Percentiles rank a stretch among this genome's conserved stretches.
Evolutionary conservation across 2,888 invertebrate species (phyloP).

Genomic region (Camptogramma bilineatum): DNA sequence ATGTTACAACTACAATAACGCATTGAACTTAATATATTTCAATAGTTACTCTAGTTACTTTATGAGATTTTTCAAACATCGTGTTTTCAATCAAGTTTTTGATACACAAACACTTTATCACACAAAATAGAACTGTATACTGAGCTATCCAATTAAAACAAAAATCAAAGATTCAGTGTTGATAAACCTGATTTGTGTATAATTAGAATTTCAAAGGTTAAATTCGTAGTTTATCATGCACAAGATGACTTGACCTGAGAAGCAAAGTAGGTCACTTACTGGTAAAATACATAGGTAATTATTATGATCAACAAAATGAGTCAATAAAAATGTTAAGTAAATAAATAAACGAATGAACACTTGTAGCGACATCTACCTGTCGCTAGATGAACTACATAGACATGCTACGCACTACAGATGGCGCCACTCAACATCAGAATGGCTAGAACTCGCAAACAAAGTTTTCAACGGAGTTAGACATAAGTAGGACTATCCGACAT

Average conservation of each 20-base stretch:
- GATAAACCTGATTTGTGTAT: slow-evolving; percentile 12
- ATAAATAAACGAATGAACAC: too few relatives aligned
- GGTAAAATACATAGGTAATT: not conserved
- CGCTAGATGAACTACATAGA: too few relatives aligned
- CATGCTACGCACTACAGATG: too few relatives aligned
- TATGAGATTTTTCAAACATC: not conserved
- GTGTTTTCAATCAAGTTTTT: slow-evolving; percentile 2
- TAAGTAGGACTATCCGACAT: too few relatives aligned
- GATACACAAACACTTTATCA: slow-evolving; percentile 6
- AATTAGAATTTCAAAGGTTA: slow-evolving; percentile 12
- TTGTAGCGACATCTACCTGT: too few relatives aligned
- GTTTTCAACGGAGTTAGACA: too few relatives aligned
- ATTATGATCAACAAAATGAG: too few relatives aligned
- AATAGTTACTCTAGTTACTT: not conserved
- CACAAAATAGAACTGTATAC: slow-evolving; percentile 10
- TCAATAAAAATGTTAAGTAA: too few relatives aligned
- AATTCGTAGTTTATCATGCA: not conserved
- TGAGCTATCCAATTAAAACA: not conserved
- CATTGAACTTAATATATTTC: not conserved
- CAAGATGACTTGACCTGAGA: not conserved
- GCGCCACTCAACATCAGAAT: too few relatives aligned
- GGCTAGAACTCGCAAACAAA: too few relatives aligned
- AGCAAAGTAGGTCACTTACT: not conserved
- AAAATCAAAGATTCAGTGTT: slow-evolving; percentile 12
- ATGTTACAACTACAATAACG: not conserved